A percentile compares a stretch with the other conserved stretches of the same genome.
Conservation (phyloP, 53 echinoderm and acorn worm species). For the Hippasteria phrygiana region DNA sequence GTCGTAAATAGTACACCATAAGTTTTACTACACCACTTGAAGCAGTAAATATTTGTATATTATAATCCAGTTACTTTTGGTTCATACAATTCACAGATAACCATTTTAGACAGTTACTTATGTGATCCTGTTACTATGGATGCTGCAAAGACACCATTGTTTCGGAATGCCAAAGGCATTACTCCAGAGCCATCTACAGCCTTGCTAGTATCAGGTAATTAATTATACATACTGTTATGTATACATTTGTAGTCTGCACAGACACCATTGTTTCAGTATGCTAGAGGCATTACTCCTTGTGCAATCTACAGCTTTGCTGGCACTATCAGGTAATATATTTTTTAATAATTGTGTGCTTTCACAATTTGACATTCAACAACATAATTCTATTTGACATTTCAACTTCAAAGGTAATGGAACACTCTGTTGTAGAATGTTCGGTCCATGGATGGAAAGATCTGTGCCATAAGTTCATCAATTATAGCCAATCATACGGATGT, state of each 20-base stretch:
- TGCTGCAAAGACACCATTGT: neutral
- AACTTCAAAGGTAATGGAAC: too few species aligned
- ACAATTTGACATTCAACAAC: neutral
- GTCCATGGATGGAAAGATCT: too few species aligned
- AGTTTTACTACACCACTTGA: too few species aligned
- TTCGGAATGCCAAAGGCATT: constrained; percentile 13
- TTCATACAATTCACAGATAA: neutral
- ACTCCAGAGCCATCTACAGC: constrained; percentile 1
- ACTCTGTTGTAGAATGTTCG: too few species aligned
- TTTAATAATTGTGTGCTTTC: neutral
- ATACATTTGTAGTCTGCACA: too few species aligned
- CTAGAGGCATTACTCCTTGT: neutral
- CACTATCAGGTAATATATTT: constrained; percentile 14
- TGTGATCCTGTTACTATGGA: constrained; percentile 11
- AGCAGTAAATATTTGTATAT: too few species aligned
- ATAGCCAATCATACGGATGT: too few species aligned
- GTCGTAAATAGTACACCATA: too few species aligned
- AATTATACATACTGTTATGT: too few species aligned
- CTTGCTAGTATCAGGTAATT: constrained; percentile 33
- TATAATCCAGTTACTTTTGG: too few species aligned
- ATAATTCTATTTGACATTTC: too few species aligned
- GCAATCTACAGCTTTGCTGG: constrained; percentile 23
- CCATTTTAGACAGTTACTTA: neutral
- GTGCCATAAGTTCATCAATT: too few species aligned
- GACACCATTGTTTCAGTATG: neutral